Evolutionary conservation across 2,113 vertebrate species (phyloP).

Genomic region (Gymnogyps californianus): DNA sequence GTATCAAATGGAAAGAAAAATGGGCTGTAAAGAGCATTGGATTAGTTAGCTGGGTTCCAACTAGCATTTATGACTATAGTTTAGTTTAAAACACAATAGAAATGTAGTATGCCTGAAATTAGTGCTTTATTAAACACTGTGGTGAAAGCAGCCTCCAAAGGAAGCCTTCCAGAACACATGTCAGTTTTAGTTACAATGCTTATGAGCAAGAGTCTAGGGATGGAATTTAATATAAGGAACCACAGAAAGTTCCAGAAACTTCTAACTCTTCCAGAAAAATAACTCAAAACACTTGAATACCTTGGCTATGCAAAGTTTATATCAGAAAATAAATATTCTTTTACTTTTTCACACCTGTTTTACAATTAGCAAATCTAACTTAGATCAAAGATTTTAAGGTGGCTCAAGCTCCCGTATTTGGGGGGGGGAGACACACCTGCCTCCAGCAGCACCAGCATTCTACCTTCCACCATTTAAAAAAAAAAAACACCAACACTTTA

Average conservation of each 20-base stretch:
- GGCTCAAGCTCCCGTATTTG: not conserved
- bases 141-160: not conserved
- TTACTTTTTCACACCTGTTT: not conserved
- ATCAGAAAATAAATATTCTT: not conserved
- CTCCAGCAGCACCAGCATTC: not conserved
- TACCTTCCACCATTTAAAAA: not conserved
- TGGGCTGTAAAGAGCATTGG: slow-evolving; percentile 77
- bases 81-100: not conserved
- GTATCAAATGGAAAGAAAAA: slow-evolving; percentile 99
- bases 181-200: not conserved
- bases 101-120: not conserved
- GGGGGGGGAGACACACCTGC: not conserved
- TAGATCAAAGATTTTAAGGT: not conserved
- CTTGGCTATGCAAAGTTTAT: not conserved
- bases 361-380: not conserved
- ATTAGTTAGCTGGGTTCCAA: not conserved
- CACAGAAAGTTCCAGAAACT: not conserved
- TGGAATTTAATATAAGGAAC: not conserved
- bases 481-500: not conserved
- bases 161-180: not conserved
- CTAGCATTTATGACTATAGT: not conserved
- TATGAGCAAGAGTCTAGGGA: not conserved
- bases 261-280: not conserved
- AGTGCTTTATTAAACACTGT: not conserved
- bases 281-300: not conserved